A percentile compares a stretch with the other conserved stretches of the same genome.
Conservation (phyloP, 2,888 invertebrate genomes). For the Trichogramma evanescens region DNA sequence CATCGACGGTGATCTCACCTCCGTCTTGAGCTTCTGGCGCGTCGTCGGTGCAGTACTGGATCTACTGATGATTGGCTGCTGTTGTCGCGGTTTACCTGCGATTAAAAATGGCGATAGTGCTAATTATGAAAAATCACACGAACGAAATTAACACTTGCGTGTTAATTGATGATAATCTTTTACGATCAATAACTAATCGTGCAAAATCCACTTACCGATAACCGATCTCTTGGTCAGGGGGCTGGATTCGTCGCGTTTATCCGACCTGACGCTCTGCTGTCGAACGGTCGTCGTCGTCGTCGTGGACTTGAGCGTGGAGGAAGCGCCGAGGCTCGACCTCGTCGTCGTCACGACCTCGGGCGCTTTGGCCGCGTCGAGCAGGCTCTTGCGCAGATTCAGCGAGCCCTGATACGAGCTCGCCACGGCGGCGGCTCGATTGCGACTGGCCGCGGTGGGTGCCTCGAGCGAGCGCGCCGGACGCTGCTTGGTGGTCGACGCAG, state of each 20-base stretch:
- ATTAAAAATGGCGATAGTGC: not conserved
- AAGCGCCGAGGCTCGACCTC: slow-evolving; percentile 27
- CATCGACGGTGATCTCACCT: slow-evolving; percentile 38
- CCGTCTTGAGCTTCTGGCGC: slow-evolving; percentile 38
- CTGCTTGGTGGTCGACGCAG: slow-evolving; percentile 28
- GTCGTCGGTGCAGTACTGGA: slow-evolving; percentile 30
- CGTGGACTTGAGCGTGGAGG: slow-evolving; percentile 20
- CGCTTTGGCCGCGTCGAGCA: slow-evolving; percentile 51
- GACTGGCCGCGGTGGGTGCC: slow-evolving; percentile 41
- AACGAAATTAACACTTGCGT: too few relatives aligned
- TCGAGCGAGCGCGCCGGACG: slow-evolving; percentile 40
- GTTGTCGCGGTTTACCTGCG: slow-evolving; percentile 30
- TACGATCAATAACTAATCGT: too few relatives aligned
- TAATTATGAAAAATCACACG: too few relatives aligned
- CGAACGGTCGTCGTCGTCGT: slow-evolving; percentile 27
- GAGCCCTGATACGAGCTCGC: slow-evolving; percentile 41
- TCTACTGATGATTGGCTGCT: slow-evolving; percentile 17
- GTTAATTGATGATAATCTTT: too few relatives aligned
- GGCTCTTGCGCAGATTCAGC: slow-evolving; percentile 50
- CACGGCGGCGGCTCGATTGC: slow-evolving; percentile 39
- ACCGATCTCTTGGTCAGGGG: too few relatives aligned
- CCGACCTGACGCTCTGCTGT: slow-evolving; percentile 22
- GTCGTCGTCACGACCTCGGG: slow-evolving; percentile 41
- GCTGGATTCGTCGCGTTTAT: slow-evolving; percentile 31
- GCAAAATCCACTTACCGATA: too few relatives aligned